Conservation (phyloP, 2,888 invertebrate genomes). For the Rhogogaster chlorosoma region DNA sequence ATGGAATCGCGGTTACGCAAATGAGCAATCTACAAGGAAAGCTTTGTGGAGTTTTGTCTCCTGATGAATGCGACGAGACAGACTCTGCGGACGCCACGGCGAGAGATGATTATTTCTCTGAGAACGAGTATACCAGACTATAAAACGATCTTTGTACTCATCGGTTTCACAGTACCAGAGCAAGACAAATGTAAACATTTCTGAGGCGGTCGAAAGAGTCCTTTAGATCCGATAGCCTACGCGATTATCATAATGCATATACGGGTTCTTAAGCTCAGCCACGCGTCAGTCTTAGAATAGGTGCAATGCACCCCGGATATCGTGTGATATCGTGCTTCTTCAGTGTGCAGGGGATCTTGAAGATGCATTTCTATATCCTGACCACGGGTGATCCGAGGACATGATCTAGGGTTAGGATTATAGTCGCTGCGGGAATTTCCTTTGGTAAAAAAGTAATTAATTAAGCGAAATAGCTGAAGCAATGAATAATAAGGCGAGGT, state of each 20-base stretch:
- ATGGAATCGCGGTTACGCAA: slow-evolving; percentile 63
- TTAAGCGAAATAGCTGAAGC: slow-evolving; percentile 11
- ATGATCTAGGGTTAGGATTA: slow-evolving; percentile 25
- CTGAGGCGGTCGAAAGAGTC: slow-evolving; percentile 50
- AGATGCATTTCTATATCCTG: slow-evolving; percentile 5
- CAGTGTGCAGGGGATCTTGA: neutral
- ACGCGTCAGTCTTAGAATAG: slow-evolving; percentile 13
- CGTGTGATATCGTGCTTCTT: neutral
- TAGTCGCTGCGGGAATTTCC: slow-evolving; percentile 15
- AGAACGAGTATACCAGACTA: slow-evolving; percentile 68
- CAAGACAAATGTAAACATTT: slow-evolving; percentile 75
- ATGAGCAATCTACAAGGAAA: slow-evolving; percentile 74
- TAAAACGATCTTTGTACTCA: slow-evolving; percentile 75
- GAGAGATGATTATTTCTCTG: slow-evolving; percentile 67
- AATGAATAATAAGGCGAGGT: slow-evolving; percentile 45
- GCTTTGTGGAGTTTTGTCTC: slow-evolving; percentile 76
- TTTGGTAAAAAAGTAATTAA: slow-evolving; percentile 49
- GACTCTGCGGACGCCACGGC: slow-evolving; percentile 61
- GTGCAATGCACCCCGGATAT: neutral
- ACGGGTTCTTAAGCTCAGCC: neutral
- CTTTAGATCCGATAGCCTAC: slow-evolving; percentile 41
- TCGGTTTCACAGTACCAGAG: neutral
- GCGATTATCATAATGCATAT: slow-evolving; percentile 22
- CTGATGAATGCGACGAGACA: slow-evolving; percentile 65
- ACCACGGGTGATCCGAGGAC: slow-evolving; percentile 10